A percentile compares a stretch with the other conserved stretches of the same genome.
phyloP scores from a whole-genome alignment of 2,113 vertebrate species.

The Merops nubicus region DNA sequence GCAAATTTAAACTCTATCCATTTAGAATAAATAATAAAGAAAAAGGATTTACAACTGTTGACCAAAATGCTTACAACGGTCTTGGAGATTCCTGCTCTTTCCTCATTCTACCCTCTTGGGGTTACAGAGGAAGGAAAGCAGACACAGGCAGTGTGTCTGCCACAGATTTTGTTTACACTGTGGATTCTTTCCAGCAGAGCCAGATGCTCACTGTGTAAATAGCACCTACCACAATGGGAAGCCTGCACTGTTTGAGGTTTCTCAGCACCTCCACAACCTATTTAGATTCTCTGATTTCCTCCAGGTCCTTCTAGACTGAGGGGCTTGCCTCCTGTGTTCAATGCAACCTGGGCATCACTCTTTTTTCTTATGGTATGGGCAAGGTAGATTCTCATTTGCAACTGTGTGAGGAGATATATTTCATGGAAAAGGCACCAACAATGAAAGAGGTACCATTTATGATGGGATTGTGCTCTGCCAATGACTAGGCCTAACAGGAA shows the following conservation, averaged over 20 bases:
- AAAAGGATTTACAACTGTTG: neutral
- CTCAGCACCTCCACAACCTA: neutral
- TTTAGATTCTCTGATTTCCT: neutral
- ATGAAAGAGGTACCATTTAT: neutral
- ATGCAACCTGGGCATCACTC: neutral
- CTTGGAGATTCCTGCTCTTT: neutral
- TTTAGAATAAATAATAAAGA: neutral
- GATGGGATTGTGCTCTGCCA: neutral
- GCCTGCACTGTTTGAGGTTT: neutral
- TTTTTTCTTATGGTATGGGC: neutral
- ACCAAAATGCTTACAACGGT: neutral
- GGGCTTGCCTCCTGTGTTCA: neutral
- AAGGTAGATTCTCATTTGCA: neutral
- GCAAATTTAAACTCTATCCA: neutral
- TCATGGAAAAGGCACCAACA: neutral
- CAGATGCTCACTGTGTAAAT: neutral
- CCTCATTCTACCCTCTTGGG: neutral
- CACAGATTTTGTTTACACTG: neutral
- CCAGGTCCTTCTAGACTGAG: neutral
- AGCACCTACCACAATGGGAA: neutral
- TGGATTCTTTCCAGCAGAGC: neutral
- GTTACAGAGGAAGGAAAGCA: neutral
- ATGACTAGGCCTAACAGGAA: too few species aligned
- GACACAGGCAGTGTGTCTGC: neutral
- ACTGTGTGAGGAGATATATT: fast-evolving